Evolutionary conservation across 1,140 invertebrate genomes (phyloP), one percentile per base, ranked within the genome.

Genomic region (Zaprionus davidi): DNA sequence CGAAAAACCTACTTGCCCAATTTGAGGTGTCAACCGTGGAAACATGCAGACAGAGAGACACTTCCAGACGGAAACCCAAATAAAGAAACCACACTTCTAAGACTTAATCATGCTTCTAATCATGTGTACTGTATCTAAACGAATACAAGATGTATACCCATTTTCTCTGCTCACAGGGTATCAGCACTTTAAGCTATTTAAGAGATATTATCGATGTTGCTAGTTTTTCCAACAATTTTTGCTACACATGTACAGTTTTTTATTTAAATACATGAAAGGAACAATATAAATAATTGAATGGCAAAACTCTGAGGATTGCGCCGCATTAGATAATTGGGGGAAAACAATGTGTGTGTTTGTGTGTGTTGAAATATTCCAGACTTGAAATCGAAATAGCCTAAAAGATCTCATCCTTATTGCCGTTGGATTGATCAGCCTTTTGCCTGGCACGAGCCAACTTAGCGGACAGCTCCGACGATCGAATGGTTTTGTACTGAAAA

Each of bases 401-500:
- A 49, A 92, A 92, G 3, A 92, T 70, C 56, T 92, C 90, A 46
- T 91, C 77, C 1, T 65, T 73, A 71, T 88, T 66, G 15, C 68
- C 76, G 53, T 73, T 80, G 6, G 84, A 55, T 36, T 91, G 81
- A 59, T 95, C 95, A 20, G 93, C 94, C 91, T 95, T 95, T 91
- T 95, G 94, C 15, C 95, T 93, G 34, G 94, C 95, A 83, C 94
- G 95, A 22, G 94, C 94, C 66, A 96, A 93, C 82, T 96, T 95
- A 63, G 94, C 94, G 70, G 94, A 94, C 31, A 96, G 92, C 92
- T 96, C 95, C 34, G 95, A 95, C 2, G 94, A 94, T 11, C 95
- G 94, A 5, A 95, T 94, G 0, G 95, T 96, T 90, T 96, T 95
- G 92, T 95, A 96, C 95, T 96, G 64, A 55, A 90, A 76, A n/a